Base-by-base conservation (phyloP, 2,888 invertebrate genomes). In the Metalampra italica region DNA sequence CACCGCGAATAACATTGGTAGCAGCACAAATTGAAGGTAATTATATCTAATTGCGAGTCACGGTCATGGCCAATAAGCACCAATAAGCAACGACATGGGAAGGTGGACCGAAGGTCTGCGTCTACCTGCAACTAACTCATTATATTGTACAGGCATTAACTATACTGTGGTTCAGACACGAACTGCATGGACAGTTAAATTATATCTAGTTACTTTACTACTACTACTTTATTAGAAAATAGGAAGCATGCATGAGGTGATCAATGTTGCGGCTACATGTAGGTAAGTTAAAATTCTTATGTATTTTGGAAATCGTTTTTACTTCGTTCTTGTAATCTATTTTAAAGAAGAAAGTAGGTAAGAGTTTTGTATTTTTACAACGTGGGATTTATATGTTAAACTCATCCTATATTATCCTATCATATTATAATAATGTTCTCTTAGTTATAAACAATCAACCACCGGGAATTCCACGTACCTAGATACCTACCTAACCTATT, bases 61-160 rank as follows among this genome's bases (percentile, higher is more conserved):
- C 68, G 89, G 89, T 86, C 89, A 89, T 85, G 89, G 89, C 79
- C 85, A 89, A 89, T 88, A 86, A 87, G 84, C 86, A 87, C 81
- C 84, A 84, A 86, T 85, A 87, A 83, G 83, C 83, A 79, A 76
- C 75, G 75, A 76, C 77, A 80, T 80, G 78, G 68, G 78, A 84
- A 87, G 82, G 77, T 76, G 62, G 60, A 63, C 56, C 63, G 71
- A 78, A 80, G 80, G 78, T 78, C 67, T 71, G 47, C 55, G 53
- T 60, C 52, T 67, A 62, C 62, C 61, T 66, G 54, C 47, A 49
- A 56, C 53, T 53, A 55, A 62, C 57, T 58, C 63, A 60, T 58
- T 54, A 58, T 51, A 56, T 54, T 45, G 32, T 46, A 29, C 29
- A 30, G 38, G 43, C 48, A 45, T 39, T 45, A 45, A 29, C 12